Evolutionary conservation across 2,888 invertebrate genomes (phyloP).

Genomic region (Hyalella azteca): DNA sequence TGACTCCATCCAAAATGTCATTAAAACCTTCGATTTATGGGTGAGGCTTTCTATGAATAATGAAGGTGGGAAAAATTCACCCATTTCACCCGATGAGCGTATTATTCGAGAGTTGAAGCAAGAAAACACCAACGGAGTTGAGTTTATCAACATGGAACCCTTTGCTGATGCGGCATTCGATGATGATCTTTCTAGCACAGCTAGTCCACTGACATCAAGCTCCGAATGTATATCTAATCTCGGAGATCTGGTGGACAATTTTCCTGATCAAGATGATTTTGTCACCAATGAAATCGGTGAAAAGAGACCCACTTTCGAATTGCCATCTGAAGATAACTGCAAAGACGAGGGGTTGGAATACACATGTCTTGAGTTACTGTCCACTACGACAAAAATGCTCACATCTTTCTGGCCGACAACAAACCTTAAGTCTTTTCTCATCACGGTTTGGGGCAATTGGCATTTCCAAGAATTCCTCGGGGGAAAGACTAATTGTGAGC

Average conservation of each 20-base stretch:
- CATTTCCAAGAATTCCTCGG: conserved; percentile 18
- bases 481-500: neutral
- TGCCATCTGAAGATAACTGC: too few species aligned
- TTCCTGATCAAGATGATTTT: neutral
- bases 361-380: neutral
- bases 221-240: neutral
- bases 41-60: neutral
- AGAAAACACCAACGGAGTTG: neutral
- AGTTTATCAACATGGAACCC: neutral
- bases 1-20: neutral
- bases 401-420: neutral
- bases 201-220: neutral
- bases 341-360: too few species aligned
- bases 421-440: neutral
- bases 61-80: neutral
- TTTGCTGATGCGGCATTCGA: too few species aligned
- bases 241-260: neutral
- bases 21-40: neutral
- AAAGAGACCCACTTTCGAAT: neutral
- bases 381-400: neutral
- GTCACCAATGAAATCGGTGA: neutral
- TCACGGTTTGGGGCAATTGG: conserved; percentile 12
- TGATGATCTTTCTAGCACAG: too few species aligned
- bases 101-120: neutral
- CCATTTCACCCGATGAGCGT: neutral